These are phyloP conservation scores for Euclidia mi DNA, from an alignment of 2,888 invertebrate species.

Conservation along the genomic window DNA sequence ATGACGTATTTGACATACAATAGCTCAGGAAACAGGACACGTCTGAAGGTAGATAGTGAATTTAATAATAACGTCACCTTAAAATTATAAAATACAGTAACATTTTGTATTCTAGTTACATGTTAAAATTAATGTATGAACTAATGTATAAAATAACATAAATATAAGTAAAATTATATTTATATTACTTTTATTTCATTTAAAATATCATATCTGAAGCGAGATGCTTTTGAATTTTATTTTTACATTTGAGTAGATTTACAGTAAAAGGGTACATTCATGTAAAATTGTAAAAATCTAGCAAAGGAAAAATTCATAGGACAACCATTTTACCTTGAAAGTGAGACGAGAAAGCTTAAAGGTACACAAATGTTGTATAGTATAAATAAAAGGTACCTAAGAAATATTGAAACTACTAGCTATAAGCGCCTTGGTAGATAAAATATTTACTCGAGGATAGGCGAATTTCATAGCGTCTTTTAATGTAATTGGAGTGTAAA, in stretches of 20 bases:
- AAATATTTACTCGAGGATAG: conserved; percentile 51
- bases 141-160: no score
- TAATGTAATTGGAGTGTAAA: conserved; percentile 57
- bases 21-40: conserved; percentile 73
- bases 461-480: conserved; percentile 46
- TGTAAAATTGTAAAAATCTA: conserved; percentile 59
- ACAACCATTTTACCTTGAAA: conserved; percentile 82
- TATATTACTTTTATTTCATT: conserved; percentile 22
- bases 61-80: conserved; percentile 36
- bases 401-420: conserved; percentile 46
- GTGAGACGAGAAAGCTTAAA: conserved; percentile 74
- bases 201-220: conserved; percentile 25
- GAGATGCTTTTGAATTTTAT: conserved; percentile 19
- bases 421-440: conserved; percentile 53
- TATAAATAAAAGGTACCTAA: conserved; percentile 49
- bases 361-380: conserved; percentile 43
- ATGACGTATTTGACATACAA: conserved; percentile 69
- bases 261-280: conserved; percentile 28
- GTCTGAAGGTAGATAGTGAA: conserved; percentile 29
- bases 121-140: conserved; percentile 56
- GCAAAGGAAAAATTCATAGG: conserved; percentile 62
- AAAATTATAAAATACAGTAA: conserved; percentile 40
- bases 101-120: conserved; percentile 45
- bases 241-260: conserved; percentile 22
- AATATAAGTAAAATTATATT: conserved; percentile 59